Percentiles rank a stretch among this genome's conserved stretches.
phyloP scores from a whole-genome alignment of 2,888 invertebrate species.

The Phortica okadai region DNA sequence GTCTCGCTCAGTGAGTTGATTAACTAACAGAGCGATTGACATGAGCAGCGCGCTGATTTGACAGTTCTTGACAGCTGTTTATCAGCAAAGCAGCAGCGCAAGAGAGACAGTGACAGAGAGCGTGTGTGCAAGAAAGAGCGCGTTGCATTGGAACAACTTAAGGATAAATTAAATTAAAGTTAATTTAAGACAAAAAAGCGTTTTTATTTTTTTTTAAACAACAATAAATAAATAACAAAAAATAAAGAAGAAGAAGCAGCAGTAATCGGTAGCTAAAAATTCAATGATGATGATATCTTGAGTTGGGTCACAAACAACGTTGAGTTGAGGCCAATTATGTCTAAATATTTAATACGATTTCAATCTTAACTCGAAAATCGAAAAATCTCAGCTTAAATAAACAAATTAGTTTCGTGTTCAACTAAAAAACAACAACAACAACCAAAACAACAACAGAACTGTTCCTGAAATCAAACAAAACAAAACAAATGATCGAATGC shows the following conservation, averaged over 20 bases:
- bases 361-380: conserved; percentile 42
- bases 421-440: neutral
- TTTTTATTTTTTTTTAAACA: conserved; percentile 25
- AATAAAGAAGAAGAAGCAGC: neutral
- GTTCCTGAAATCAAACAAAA: neutral
- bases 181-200: conserved; percentile 19
- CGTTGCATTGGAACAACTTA: too few species aligned
- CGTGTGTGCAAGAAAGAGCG: too few species aligned
- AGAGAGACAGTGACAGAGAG: too few species aligned
- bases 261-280: neutral
- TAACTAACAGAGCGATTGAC: neutral
- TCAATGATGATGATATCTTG: conserved; percentile 67
- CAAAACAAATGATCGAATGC: neutral
- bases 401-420: conserved; percentile 46
- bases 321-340: conserved; percentile 7
- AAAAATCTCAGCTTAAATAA: conserved; percentile 50
- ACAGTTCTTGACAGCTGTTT: conserved; percentile 23
- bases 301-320: conserved; percentile 60
- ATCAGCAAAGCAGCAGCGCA: conserved; percentile 1
- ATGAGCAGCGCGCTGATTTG: neutral
- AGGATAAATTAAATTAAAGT: neutral
- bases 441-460: neutral
- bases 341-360: neutral
- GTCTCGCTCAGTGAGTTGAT: neutral
- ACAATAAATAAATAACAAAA: neutral